These are phyloP conservation scores for Drosophila tristis DNA, from an alignment of 1,140 invertebrate species.

Conservation along the genomic window DNA sequence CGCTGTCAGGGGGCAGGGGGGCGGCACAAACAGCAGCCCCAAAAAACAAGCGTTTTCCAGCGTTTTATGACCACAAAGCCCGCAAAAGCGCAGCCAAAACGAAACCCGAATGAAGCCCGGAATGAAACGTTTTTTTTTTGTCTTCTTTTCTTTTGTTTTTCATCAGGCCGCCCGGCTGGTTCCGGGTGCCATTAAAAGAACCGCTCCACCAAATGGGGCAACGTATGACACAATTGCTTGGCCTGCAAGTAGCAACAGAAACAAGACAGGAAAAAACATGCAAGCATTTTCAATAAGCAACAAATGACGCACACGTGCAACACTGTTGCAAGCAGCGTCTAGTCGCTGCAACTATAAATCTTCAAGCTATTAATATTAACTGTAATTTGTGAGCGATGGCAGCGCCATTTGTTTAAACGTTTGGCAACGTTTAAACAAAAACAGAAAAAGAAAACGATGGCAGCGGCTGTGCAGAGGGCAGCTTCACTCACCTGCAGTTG, in stretches of 20 bases:
- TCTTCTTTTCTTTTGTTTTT: slow-evolving; percentile 23
- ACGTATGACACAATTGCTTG: slow-evolving; percentile 70
- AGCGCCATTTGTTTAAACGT: too few relatives aligned
- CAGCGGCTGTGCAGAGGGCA: too few relatives aligned
- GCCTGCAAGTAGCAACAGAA: neutral
- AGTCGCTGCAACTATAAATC: too few relatives aligned
- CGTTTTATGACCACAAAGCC: slow-evolving; percentile 69
- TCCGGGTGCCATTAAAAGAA: slow-evolving; percentile 60
- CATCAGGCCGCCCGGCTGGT: slow-evolving; percentile 57
- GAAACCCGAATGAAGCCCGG: slow-evolving; percentile 12
- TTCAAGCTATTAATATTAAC: too few relatives aligned
- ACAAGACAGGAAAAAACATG: slow-evolving; percentile 7
- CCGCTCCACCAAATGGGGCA: slow-evolving; percentile 46
- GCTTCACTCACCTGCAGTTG: too few relatives aligned
- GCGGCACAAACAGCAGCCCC: slow-evolving; percentile 31
- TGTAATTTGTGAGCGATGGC: too few relatives aligned
- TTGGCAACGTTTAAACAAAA: too few relatives aligned
- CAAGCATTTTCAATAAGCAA: slow-evolving; percentile 61
- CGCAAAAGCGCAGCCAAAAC: slow-evolving; percentile 28
- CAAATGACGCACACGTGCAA: slow-evolving; percentile 46
- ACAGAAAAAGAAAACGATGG: too few relatives aligned
- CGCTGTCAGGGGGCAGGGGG: neutral
- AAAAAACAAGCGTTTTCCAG: slow-evolving; percentile 53
- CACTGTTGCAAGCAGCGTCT: neutral
- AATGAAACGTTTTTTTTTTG: slow-evolving; percentile 10